A percentile compares a stretch with the other conserved stretches of the same genome.
phyloP scores from a whole-genome alignment of 2,888 invertebrate genomes.

The Neoitamus cyanurus region DNA sequence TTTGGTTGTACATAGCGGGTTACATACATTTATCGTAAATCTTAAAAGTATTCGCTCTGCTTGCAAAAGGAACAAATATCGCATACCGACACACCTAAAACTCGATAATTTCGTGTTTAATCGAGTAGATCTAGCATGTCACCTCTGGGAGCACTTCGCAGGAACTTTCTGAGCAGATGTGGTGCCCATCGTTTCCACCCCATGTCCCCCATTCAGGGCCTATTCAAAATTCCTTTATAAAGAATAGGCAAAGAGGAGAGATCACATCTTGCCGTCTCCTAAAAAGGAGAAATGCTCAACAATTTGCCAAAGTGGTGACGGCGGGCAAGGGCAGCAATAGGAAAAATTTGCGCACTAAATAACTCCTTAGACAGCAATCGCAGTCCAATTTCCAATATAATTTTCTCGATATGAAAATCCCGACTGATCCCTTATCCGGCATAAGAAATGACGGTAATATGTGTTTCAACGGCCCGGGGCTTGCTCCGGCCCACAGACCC shows the following conservation, averaged over 20 bases:
- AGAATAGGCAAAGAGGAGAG: not conserved
- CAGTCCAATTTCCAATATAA: slow-evolving; percentile 15
- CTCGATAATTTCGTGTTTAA: not conserved
- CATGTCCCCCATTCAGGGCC: not conserved
- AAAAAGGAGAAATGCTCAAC: not conserved
- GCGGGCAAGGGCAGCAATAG: not conserved
- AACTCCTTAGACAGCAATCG: slow-evolving; percentile 7
- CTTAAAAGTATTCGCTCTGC: too few species aligned
- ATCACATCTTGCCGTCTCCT: not conserved
- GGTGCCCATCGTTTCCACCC: not conserved
- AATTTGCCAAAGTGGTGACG: not conserved
- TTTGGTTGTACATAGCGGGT: too few species aligned
- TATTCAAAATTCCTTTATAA: not conserved
- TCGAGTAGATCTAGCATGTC: not conserved
- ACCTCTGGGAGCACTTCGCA: not conserved
- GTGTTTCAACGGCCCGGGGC: not conserved
- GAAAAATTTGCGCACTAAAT: slow-evolving; percentile 22
- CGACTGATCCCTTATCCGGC: slow-evolving; percentile 8
- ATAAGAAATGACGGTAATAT: slow-evolving; percentile 9
- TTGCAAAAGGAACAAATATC: too few species aligned
- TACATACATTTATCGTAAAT: too few species aligned
- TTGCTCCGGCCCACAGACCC: not conserved
- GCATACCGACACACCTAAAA: not conserved
- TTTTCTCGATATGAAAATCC: slow-evolving; percentile 31
- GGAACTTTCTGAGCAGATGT: not conserved